Evolutionary conservation across 2,888 invertebrate genomes (phyloP), one percentile per base, ranked within the genome.

Genomic region (Eupithecia pulchellata): DNA sequence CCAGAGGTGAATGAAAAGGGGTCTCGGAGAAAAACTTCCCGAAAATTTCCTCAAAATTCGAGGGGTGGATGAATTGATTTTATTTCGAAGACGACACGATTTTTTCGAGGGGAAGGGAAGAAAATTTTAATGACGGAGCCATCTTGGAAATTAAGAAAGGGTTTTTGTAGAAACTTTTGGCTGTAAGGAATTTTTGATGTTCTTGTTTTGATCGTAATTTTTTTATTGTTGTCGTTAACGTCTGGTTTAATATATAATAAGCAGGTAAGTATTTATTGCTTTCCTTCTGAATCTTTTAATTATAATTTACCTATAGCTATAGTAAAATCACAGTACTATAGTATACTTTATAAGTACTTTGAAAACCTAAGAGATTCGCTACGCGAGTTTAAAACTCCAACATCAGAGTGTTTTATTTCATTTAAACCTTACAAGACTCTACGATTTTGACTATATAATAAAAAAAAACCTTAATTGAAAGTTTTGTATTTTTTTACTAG

Each of bases 1-100:
- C 78, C 77, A 81, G 80, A 78, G 75, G 75, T 78, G 84, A 82
- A 82, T 84, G 82, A 63, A 80, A 81, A 80, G 83, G 84, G 81
- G 76, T 66, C 73, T 66, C 47, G 73, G 84, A 87, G 89, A 89
- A 90, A 90, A 91, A 88, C 86, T 86, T 87, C 79, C 78, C 81
- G 88, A 89, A 90, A 90, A 90, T 88, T 86, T 86, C 85, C 79
- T 78, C 81, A 82, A 83, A 86, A 79, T 81, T 81, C 79, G 64
- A 73, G 72, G 82, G 84, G 83, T 67, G 83, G 84, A 80, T 79
- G 85, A 88, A 93, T 93, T 93, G 93, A 93, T 92, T 93, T 92
- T 93, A 93, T 93, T 93, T 92, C 90, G 75, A 84, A 89, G 86
- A 86, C 85, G 89, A 91, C 93, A 93, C 93, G 93, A 91, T 92